Evolutionary conservation across 2,797 vertebrate genomes (phyloP).

Genomic region (Microctenopoma lineatum): DNA sequence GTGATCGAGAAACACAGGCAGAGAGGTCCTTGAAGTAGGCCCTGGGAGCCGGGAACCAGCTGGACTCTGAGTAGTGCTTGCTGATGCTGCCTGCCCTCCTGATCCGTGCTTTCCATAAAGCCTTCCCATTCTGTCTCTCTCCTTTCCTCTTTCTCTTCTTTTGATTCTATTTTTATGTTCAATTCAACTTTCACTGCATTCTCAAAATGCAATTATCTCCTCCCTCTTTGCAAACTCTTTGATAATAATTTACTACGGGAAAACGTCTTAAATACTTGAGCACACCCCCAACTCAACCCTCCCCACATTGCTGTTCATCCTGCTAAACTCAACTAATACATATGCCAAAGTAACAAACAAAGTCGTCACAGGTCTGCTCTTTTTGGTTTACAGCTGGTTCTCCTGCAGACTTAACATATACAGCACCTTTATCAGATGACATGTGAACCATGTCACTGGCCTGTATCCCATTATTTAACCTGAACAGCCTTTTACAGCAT

Average conservation of each 20-base stretch:
- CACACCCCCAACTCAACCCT: neutral
- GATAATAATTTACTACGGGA: neutral
- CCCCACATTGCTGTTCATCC: neutral
- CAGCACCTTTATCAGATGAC: slow-evolving; percentile 53
- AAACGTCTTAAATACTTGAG: neutral
- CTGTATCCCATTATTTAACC: slow-evolving; percentile 28
- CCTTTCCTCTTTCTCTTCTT: neutral
- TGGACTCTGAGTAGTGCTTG: slow-evolving; percentile 70
- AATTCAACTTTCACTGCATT: slow-evolving; percentile 23
- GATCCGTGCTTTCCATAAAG: slow-evolving; percentile 39
- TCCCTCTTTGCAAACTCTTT: neutral
- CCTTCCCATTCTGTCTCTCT: slow-evolving; percentile 9
- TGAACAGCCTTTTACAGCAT: slow-evolving; percentile 12
- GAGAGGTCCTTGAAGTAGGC: slow-evolving; percentile 68
- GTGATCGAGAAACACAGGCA: slow-evolving; percentile 11
- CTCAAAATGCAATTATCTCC: neutral
- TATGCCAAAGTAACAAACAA: neutral
- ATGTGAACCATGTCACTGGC: slow-evolving; percentile 39
- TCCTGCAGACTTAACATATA: slow-evolving; percentile 32
- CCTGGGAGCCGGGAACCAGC: slow-evolving; percentile 72
- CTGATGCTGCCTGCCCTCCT: slow-evolving; percentile 62
- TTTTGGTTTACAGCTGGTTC: slow-evolving; percentile 7
- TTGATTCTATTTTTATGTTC: slow-evolving; percentile 5
- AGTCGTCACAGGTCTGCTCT: neutral
- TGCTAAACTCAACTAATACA: neutral